These are phyloP conservation scores for Gobio gobio DNA, from an alignment of 2,113 vertebrate genomes.

Conservation along the genomic window DNA sequence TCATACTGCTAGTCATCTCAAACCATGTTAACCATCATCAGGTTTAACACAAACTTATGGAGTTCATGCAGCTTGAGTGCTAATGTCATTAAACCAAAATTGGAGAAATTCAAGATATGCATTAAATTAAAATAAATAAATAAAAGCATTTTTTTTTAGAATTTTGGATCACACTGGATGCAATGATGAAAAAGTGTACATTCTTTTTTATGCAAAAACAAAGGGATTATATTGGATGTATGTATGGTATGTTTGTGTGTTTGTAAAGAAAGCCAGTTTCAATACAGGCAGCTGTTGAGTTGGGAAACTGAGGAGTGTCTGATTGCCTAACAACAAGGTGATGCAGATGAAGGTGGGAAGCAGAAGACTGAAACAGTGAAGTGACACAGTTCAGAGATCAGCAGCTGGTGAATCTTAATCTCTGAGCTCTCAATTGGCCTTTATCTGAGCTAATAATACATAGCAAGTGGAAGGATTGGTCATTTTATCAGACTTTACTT, in stretches of 20 bases:
- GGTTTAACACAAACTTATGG: too few relatives aligned
- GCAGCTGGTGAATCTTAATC: conserved; percentile 46
- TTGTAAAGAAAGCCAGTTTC: conserved; percentile 28
- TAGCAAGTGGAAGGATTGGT: conserved; percentile 23
- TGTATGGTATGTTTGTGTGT: conserved; percentile 8
- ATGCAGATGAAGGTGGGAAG: conserved; percentile 43
- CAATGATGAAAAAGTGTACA: neutral
- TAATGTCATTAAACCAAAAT: too few relatives aligned
- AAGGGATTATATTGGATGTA: neutral
- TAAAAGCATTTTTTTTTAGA: too few relatives aligned
- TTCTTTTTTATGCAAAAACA: neutral
- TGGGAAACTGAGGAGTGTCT: conserved; percentile 9
- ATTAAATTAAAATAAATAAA: too few relatives aligned
- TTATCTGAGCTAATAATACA: conserved; percentile 28
- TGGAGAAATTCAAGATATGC: too few relatives aligned
- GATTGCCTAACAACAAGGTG: conserved; percentile 55
- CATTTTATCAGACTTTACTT: conserved; percentile 8
- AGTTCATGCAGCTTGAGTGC: too few relatives aligned
- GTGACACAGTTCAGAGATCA: conserved; percentile 37
- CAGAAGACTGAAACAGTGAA: conserved; percentile 10
- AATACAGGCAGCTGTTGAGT: conserved; percentile 18
- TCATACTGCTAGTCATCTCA: too few relatives aligned
- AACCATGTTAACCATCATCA: too few relatives aligned
- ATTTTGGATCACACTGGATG: neutral
- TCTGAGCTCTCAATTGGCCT: conserved; percentile 12